Percentiles rank a stretch among this genome's conserved stretches.
These are phyloP conservation scores for Melospiza georgiana DNA, from an alignment of 2,113 vertebrate species.

Conservation along the genomic window DNA sequence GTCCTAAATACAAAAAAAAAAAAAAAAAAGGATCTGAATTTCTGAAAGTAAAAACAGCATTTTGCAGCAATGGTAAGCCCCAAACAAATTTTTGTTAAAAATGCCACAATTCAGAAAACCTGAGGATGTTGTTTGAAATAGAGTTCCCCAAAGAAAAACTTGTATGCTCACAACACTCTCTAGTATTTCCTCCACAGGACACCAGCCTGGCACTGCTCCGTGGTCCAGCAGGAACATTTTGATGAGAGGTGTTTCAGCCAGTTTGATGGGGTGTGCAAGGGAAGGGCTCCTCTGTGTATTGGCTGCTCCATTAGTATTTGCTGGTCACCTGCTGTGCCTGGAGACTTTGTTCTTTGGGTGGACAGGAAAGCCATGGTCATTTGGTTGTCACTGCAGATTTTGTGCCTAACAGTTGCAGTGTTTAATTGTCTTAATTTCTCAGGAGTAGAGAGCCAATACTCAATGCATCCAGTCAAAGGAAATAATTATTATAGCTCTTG, in stretches of 20 bases:
- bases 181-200: background rate
- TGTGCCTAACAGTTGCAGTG: background rate
- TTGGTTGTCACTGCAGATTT: background rate
- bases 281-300: background rate
- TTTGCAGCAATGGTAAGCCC: background rate
- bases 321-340: background rate
- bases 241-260: background rate
- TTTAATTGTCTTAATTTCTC: constrained; percentile 33
- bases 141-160: background rate
- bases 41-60: background rate
- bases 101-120: background rate
- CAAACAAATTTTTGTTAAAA: background rate
- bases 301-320: background rate
- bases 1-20: background rate
- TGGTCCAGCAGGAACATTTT: background rate
- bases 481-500: background rate
- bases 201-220: background rate
- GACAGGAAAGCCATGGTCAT: background rate
- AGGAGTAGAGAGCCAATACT: background rate
- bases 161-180: background rate
- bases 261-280: background rate
- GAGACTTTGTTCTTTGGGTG: background rate
- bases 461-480: background rate
- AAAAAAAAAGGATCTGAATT: background rate
- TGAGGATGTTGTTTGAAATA: background rate